Conservation (phyloP, 2,113 vertebrate species). For the Tautogolabrus adspersus region DNA sequence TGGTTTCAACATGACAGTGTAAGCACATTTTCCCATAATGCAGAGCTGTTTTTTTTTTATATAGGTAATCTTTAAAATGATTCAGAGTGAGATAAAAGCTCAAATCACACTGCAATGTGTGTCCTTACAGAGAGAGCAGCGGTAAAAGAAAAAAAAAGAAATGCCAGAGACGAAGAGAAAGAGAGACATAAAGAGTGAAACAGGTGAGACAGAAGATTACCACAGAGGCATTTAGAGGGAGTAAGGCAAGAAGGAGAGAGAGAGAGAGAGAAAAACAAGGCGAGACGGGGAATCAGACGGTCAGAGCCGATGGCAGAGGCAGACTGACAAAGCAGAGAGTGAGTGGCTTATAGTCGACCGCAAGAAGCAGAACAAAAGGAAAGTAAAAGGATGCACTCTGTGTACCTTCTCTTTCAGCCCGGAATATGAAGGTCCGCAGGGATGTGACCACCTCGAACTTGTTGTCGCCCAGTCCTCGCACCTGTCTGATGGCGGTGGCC, state of each 20-base stretch:
- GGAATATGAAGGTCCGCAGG: constrained; percentile 93
- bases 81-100: background rate
- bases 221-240: constrained; percentile 33
- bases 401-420: constrained; percentile 94
- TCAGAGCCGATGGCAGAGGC: constrained; percentile 34
- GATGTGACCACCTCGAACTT: constrained; percentile 94
- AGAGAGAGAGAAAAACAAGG: constrained; percentile 38
- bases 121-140: background rate
- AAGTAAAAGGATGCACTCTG: constrained; percentile 5
- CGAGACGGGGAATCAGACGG: constrained; percentile 41
- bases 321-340: constrained; percentile 25
- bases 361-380: constrained; percentile 6
- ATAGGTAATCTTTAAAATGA: no score
- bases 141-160: background rate
- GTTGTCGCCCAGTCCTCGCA: constrained; percentile 90
- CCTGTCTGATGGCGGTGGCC: constrained; percentile 86
- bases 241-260: background rate
- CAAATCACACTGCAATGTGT: constrained; percentile 2
- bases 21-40: background rate
- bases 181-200: background rate
- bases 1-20: background rate
- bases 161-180: background rate
- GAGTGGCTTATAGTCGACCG: constrained; percentile 2
- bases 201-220: constrained; percentile 22
- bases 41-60: constrained; percentile 5